Conservation (phyloP, 1,140 invertebrate species). For the Patella vulgata region DNA sequence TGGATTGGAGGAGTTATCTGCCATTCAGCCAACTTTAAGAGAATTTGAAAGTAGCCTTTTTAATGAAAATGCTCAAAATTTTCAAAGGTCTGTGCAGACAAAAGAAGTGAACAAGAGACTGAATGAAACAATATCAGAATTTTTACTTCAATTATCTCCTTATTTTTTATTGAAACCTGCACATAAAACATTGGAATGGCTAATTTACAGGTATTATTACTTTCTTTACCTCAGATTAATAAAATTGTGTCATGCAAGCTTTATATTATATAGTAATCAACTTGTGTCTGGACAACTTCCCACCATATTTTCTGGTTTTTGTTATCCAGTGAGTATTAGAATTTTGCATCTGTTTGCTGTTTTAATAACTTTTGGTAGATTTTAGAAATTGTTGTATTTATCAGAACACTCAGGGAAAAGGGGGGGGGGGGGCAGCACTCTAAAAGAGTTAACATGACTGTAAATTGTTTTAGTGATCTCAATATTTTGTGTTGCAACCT, state of each 20-base stretch:
- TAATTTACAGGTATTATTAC: conserved; percentile 75
- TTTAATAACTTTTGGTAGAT: too few relatives aligned
- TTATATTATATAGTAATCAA: not conserved
- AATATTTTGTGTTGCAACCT: too few relatives aligned
- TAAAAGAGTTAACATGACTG: too few relatives aligned
- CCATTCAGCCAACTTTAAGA: conserved; percentile 76
- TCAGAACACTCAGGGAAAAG: too few relatives aligned
- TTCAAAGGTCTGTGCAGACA: conserved; percentile 83
- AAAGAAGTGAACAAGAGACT: conserved; percentile 80
- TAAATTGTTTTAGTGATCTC: too few relatives aligned
- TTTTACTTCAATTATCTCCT: conserved; percentile 83
- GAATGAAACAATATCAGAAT: conserved; percentile 80
- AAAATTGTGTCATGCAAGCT: too few relatives aligned
- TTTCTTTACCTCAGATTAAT: not conserved
- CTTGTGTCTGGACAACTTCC: not conserved
- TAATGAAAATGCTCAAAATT: conserved; percentile 74
- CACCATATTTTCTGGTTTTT: too few relatives aligned
- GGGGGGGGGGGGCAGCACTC: too few relatives aligned
- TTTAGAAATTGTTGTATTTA: too few relatives aligned
- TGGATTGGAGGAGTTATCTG: conserved; percentile 84
- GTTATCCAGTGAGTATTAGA: too few relatives aligned
- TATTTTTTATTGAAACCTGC: conserved; percentile 85
- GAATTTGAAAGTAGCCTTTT: conserved; percentile 83
- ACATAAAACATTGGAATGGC: conserved; percentile 93
- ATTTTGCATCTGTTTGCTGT: too few relatives aligned